Evolutionary conservation across 1,140 invertebrate genomes (phyloP), one percentile per base, ranked within the genome.

Genomic region (Drosophila elegans): DNA sequence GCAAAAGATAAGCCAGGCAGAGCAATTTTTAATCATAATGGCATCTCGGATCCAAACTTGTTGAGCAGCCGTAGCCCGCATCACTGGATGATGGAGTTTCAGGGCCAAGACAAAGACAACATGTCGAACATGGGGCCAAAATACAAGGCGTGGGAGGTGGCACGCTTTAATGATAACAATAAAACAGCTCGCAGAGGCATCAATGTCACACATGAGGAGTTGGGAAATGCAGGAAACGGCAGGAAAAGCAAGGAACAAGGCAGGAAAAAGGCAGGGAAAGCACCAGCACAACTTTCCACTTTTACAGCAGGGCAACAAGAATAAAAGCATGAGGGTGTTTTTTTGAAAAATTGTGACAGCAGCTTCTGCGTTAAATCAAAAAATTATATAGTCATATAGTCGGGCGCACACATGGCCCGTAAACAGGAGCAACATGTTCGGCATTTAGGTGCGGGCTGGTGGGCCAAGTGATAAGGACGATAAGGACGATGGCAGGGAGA

Each of bases 371-470:
- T 86, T 90, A 90, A 90, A 90, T 90, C 86, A 90, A 91, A 90
- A 90, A 90, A 91, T 90, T 86, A 90, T 90, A 88, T 88, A 90
- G 86, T 90, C 82, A 86, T 90, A 79, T 90, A 80, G 83, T 68
- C 83, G 86, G 62, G 53, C 68, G 74, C 75, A 71, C 56, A 71
- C 42, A 67, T 49, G 62, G 60, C 51, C 39, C 45, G 61, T 42
- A 27, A 59, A 59, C 45, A 62, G 72, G 57, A 84, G 79, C 83
- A 88, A 79, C 74, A 81, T 88, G 82, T 78, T 82, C 63, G 76
- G 63, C 13, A 68, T 73, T 69, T 41, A 55, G 63, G 81, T 76
- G 77, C 60, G 80, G 59, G 53, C 11, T 59, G 48, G 16, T 21
- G 16, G 16, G 27, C 49, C 49, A 51, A 64, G 78, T 78, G 79